Percentiles rank a stretch among this genome's conserved stretches.
phyloP scores from a whole-genome alignment of 2,888 invertebrate species.

The Agrochola litura region DNA sequence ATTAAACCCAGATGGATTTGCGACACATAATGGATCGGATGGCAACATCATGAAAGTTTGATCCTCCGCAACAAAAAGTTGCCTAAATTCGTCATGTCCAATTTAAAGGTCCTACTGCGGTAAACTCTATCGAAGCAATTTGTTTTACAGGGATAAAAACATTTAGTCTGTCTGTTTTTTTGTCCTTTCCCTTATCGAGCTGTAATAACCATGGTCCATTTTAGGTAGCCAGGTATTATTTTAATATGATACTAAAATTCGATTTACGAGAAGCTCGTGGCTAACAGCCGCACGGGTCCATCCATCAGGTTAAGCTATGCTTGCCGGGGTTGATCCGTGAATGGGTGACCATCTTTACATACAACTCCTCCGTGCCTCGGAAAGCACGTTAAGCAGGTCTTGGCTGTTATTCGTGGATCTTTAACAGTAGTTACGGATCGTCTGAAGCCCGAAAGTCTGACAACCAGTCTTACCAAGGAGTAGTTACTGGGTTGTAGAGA shows the following conservation, averaged over 20 bases:
- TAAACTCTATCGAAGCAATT: conserved; percentile 50
- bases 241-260: too few relatives aligned
- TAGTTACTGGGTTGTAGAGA: too few relatives aligned
- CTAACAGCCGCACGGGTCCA: too few relatives aligned
- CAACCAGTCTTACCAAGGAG: too few relatives aligned
- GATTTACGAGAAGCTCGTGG: not conserved
- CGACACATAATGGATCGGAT: not conserved
- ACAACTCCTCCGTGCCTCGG: too few relatives aligned
- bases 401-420: too few relatives aligned
- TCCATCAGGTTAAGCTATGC: too few relatives aligned
- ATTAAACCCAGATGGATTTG: not conserved
- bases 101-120: conserved; percentile 30
- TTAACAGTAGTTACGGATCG: too few relatives aligned
- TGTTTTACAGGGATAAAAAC: conserved; percentile 43
- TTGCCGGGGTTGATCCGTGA: too few relatives aligned
- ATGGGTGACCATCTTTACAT: too few relatives aligned
- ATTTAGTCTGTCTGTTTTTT: conserved; percentile 40
- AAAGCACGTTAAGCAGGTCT: too few relatives aligned
- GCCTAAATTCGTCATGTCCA: conserved; percentile 46
- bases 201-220: not conserved
- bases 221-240: not conserved
- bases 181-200: conserved; percentile 10
- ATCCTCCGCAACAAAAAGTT: conserved; percentile 41
- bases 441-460: too few relatives aligned
- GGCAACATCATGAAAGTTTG: conserved; percentile 31